Evolutionary conservation across 2,113 vertebrate species (phyloP).

Genomic region (Lagopus muta): DNA sequence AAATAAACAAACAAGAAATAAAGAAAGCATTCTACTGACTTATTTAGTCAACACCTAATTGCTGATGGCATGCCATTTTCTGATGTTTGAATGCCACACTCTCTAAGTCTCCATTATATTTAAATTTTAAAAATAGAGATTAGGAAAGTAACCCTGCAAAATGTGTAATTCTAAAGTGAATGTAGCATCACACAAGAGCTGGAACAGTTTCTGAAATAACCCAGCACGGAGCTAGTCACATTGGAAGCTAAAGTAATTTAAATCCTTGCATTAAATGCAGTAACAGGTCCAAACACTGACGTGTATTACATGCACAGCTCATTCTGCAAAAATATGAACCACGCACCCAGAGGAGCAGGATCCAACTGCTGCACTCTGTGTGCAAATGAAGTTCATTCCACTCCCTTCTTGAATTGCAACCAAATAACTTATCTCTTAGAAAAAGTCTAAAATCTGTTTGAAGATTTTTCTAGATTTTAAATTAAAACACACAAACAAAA

Average conservation of each 20-base stretch:
- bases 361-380: background rate
- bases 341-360: background rate
- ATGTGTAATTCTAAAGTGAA: background rate
- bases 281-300: background rate
- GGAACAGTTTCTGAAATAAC: background rate
- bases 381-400: background rate
- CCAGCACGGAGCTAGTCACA: background rate
- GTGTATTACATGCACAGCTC: background rate
- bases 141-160: slow-evolving; percentile 1
- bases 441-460: background rate
- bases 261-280: background rate
- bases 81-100: background rate
- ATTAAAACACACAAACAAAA: background rate
- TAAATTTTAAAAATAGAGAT: background rate
- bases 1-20: background rate
- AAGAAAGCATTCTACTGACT: background rate
- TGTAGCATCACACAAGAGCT: background rate
- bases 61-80: background rate
- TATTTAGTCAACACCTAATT: background rate
- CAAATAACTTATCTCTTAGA: background rate
- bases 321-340: background rate
- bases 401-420: accelerated
- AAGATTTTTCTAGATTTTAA: background rate
- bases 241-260: background rate
- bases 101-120: background rate